phyloP scores from a whole-genome alignment of 23 tunicate species.

The Botrylloides violaceus region DNA sequence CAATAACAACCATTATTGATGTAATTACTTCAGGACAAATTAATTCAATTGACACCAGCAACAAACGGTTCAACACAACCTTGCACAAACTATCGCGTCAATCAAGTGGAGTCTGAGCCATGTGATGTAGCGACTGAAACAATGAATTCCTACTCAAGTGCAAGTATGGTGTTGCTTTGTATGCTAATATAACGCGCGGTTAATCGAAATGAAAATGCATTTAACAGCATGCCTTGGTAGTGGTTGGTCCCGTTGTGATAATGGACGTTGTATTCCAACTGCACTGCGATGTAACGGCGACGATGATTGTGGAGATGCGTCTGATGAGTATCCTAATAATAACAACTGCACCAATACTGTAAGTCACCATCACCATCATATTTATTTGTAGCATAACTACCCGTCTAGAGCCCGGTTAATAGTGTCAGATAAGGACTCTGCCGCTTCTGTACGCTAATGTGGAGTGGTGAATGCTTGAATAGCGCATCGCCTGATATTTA shows the following conservation, averaged over 20 bases:
- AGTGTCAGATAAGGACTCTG: too few species aligned
- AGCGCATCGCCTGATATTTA: too few species aligned
- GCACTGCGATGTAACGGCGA: slow-evolving; percentile 61
- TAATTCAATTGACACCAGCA: background rate
- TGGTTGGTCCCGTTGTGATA: slow-evolving; percentile 29
- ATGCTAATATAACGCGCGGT: too few species aligned
- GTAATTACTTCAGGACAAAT: background rate
- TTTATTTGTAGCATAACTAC: too few species aligned
- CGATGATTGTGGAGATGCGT: slow-evolving; percentile 82
- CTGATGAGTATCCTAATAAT: slow-evolving; percentile 56
- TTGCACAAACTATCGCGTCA: background rate
- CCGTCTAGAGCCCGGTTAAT: too few species aligned
- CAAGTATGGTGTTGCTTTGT: too few species aligned
- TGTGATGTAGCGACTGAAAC: background rate
- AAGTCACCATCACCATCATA: too few species aligned
- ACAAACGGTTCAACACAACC: background rate
- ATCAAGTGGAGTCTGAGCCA: background rate
- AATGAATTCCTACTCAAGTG: background rate
- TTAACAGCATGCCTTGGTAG: background rate
- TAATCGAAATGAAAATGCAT: too few species aligned
- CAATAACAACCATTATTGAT: too few species aligned
- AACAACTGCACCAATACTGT: slow-evolving; percentile 18
- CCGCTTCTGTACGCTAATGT: too few species aligned
- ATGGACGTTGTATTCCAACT: slow-evolving; percentile 42
- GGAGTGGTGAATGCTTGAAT: too few species aligned